These are phyloP conservation scores for Chiloscyllium punctatum DNA, from an alignment of 2,797 vertebrate genomes.

Conservation along the genomic window DNA sequence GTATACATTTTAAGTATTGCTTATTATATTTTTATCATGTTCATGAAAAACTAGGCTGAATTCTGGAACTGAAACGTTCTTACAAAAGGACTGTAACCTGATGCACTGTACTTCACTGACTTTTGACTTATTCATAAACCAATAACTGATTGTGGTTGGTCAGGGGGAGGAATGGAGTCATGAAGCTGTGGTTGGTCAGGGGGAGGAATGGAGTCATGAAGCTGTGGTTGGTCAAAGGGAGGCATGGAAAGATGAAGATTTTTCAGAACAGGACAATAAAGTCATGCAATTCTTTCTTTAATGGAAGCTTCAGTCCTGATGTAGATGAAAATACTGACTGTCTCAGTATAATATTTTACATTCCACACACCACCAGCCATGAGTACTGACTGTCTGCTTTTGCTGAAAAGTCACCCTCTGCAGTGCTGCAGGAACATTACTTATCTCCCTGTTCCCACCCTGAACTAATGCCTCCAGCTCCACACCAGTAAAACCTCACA, in stretches of 20 bases:
- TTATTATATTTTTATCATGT: not conserved
- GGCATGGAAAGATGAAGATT: not conserved
- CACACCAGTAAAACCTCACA: no score
- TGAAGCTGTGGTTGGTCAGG: no score
- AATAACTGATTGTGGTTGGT: not conserved
- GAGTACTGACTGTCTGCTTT: not conserved
- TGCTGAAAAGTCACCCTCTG: no score
- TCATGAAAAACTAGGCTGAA: not conserved
- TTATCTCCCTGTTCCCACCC: not conserved
- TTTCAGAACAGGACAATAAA: not conserved
- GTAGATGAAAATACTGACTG: not conserved
- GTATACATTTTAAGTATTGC: no score
- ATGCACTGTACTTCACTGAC: not conserved
- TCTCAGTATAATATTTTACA: not conserved
- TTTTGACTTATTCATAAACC: not conserved
- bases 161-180: not conserved
- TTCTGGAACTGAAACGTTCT: not conserved
- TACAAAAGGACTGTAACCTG: not conserved
- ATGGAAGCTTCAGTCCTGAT: not conserved
- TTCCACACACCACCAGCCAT: not conserved
- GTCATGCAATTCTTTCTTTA: not conserved
- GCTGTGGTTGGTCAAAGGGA: not conserved
- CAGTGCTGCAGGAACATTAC: no score
- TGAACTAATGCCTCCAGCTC: not conserved
- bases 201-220: not conserved